Conservation (phyloP, 2,797 vertebrate genomes). For the Cygnus olor region DNA sequence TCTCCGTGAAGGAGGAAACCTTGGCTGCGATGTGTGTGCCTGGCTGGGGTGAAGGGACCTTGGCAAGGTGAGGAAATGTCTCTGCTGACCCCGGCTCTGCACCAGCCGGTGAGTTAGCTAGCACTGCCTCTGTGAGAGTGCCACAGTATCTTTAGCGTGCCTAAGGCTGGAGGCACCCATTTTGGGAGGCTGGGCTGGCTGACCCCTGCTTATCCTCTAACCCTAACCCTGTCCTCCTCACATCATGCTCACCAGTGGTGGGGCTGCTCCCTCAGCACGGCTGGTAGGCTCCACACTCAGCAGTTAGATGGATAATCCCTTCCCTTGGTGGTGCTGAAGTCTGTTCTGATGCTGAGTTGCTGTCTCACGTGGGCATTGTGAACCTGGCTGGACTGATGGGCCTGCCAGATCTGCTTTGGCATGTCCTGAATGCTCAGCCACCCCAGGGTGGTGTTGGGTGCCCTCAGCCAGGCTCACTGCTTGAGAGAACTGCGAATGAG, state of each 20-base stretch:
- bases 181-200: not conserved
- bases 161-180: not conserved
- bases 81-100: not conserved
- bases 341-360: not conserved
- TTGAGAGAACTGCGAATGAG: not conserved
- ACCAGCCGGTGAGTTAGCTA: accelerated
- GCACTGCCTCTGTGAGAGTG: not conserved
- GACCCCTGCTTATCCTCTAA: not conserved
- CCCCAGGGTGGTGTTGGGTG: not conserved
- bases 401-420: not conserved
- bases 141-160: not conserved
- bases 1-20: not conserved
- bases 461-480: not conserved
- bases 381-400: not conserved
- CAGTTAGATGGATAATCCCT: not conserved
- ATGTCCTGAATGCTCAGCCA: not conserved
- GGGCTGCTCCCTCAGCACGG: not conserved
- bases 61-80: not conserved
- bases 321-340: not conserved
- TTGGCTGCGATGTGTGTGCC: not conserved
- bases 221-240: not conserved
- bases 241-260: not conserved
- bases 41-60: not conserved
- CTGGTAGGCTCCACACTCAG: accelerated
- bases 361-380: accelerated